These are phyloP conservation scores for Pempheris klunzingeri DNA, from an alignment of 2,797 vertebrate species.

Conservation along the genomic window DNA sequence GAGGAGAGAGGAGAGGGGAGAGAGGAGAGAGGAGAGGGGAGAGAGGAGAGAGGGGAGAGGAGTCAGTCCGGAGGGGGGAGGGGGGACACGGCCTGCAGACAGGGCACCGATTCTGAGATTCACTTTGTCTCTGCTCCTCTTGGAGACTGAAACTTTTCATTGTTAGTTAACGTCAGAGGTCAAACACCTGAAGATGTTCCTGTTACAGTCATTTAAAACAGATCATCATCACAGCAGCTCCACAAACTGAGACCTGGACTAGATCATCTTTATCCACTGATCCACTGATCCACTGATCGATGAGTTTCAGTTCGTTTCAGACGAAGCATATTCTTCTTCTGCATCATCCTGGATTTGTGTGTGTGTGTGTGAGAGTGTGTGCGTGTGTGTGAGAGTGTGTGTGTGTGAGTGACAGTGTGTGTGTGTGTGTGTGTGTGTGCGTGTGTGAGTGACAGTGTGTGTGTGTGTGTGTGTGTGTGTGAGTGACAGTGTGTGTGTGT, in stretches of 20 bases:
- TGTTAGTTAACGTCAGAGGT: slow-evolving; percentile 17
- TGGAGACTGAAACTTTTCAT: neutral
- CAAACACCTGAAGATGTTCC: neutral
- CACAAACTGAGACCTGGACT: too few species aligned
- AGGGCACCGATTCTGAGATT: neutral
- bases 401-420: neutral
- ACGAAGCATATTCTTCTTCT: neutral
- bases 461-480: slow-evolving; percentile 4
- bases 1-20: slow-evolving; percentile 48
- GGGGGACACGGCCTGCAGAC: slow-evolving; percentile 26
- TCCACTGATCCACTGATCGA: neutral
- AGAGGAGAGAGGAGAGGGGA: slow-evolving; percentile 47
- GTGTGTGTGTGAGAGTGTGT: slow-evolving; percentile 9
- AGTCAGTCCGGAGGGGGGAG: slow-evolving; percentile 45
- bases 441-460: neutral
- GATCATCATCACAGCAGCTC: neutral
- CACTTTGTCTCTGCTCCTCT: neutral
- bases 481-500: slow-evolving; percentile 17
- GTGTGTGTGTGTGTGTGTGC: slow-evolving; percentile 24
- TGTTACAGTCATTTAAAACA: neutral
- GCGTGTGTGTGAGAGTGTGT: neutral
- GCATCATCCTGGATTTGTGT: neutral
- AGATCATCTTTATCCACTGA: too few species aligned
- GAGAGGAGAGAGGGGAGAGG: slow-evolving; percentile 35
- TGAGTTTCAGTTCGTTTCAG: neutral